Evolutionary conservation across 2,888 invertebrate genomes (phyloP), one percentile per base, ranked within the genome.

Genomic region (Baronia brevicornis): DNA sequence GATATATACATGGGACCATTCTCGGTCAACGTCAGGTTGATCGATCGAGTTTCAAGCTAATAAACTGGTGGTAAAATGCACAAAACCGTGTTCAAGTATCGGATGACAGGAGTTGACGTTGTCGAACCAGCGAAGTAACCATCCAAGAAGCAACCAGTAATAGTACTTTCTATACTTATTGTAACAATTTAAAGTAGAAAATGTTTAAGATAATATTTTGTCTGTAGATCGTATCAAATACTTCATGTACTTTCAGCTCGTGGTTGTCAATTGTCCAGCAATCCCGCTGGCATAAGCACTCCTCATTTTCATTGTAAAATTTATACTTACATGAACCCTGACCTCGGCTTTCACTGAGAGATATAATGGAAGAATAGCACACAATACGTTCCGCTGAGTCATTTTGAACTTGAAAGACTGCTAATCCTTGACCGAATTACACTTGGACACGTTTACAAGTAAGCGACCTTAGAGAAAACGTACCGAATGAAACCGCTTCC

Each of bases 311-410:
- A 28, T 39, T 33, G 33, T 43, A 23, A 43, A 44, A 38, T 35
- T 31, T 35, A 13, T 46, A 46, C 46, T 50, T 52, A 44, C 38
- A 39, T 51, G 54, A 68, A 71, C 66, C 62, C 44, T 57, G 57
- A 70, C 75, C 70, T 58, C 46, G 29, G 62, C 78, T 78, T 78
- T 78, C 79, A 51, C 77, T 65, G 54, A 28, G 43, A 36, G 45
- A 37, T 44, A 31, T 18, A 21, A 28, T 12, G 13, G 27, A 26
- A 15, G 9, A 13, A 19, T 9, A 60, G 43, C 53, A 70, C 60
- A 66, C 66, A 54, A 39, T 46, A 44, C 53, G 39, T 58, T 66
- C 54, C 61, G 72, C 64, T 31, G 41, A 47, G 60, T 74, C 79
- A 78, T 56, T 51, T 41, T 55, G 51, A 65, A 63, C 68, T 68